Base-by-base conservation (phyloP, 2,797 vertebrate genomes). In the Acropternis orthonyx region DNA sequence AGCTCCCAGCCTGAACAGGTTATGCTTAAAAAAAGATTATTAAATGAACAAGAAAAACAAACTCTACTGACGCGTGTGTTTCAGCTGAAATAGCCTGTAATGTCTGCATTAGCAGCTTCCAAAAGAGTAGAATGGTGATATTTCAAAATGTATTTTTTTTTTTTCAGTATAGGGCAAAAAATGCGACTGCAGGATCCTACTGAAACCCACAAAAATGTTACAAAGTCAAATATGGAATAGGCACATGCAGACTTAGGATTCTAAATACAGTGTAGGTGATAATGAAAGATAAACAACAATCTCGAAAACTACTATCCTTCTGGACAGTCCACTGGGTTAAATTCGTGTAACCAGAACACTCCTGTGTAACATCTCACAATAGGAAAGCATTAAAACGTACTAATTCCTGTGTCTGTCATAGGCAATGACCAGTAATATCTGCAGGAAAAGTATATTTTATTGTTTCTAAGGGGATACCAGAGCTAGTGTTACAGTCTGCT, bases 1-100 rank as follows among this genome's bases (percentile, higher is more conserved):
- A 83, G 76, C 92, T 95, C 82, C 75, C 91, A 94, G 91, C 43
- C 92, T 81, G 91, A 97, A 63, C 77, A 84, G 88, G 65, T 74
- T 83, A 86, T 0, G 11, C 75, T 87, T 93, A 37, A 94, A 95
- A 36, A 94, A 72, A 43, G 63, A 74, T 59, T 88, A 88, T 67
- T 91, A 88, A 73, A 83, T 66, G 48, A 63, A 69, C 91, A 72
- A 36, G 67, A 67, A 81, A 85, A 85, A 37, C 7, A 15, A 61
- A 17, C 69, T 91, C 92, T 84, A 55, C 12, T 24, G 63, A 59
- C 66, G 68, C 22, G 43, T n/a, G 20, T 11, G 15, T 62, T 91
- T 88, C 77, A 83, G 66, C 59, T 72, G 46, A 72, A 95, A 65
- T 10, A 73, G 59, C 65, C 73, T 87, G 34, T 65, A 32, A 72